These are phyloP conservation scores for Siniperca knerii DNA, from an alignment of 2,113 vertebrate species.

Conservation along the genomic window DNA sequence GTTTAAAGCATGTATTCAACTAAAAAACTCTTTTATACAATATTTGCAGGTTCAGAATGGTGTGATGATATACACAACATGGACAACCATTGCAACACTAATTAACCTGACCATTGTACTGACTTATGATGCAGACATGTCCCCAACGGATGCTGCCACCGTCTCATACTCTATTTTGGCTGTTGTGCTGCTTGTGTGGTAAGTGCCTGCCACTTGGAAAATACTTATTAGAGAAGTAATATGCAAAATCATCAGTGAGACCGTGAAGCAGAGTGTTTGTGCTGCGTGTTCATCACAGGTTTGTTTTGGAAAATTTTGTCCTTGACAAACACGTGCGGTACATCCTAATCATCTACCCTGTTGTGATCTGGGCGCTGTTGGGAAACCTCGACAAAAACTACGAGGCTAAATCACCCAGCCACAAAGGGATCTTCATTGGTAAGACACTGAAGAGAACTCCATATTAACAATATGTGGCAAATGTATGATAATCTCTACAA, in stretches of 20 bases:
- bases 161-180: slow-evolving; percentile 83
- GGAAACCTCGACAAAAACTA: slow-evolving; percentile 77
- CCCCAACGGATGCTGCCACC: slow-evolving; percentile 76
- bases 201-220: slow-evolving; percentile 15
- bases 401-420: slow-evolving; percentile 42
- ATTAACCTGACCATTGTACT: slow-evolving; percentile 87
- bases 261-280: background rate
- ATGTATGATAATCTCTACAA: background rate
- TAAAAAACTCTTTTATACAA: background rate
- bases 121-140: slow-evolving; percentile 77
- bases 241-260: background rate
- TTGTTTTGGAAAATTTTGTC: slow-evolving; percentile 70
- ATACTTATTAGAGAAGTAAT: background rate
- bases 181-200: slow-evolving; percentile 83
- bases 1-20: background rate
- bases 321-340: slow-evolving; percentile 74
- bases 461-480: background rate
- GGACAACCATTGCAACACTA: slow-evolving; percentile 89
- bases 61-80: slow-evolving; percentile 85
- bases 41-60: slow-evolving; percentile 88
- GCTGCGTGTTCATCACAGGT: slow-evolving; percentile 49
- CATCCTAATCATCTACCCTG: slow-evolving; percentile 63
- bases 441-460: background rate
- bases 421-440: slow-evolving; percentile 75
- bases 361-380: slow-evolving; percentile 73